Conservation (phyloP, 2,888 invertebrate genomes). For the Willowsia nigromaculata region DNA sequence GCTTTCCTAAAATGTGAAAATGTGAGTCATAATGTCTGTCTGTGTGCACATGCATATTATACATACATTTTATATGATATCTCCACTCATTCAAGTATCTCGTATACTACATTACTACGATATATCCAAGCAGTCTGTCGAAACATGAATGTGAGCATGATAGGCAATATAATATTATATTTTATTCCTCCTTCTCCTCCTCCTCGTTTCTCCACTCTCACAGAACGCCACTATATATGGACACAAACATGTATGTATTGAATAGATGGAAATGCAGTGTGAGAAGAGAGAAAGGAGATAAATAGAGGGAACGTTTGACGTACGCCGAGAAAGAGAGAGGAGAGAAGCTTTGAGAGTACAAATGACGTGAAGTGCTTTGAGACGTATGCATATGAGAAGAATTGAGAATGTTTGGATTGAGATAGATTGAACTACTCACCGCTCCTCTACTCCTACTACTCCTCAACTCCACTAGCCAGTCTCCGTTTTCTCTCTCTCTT, state of each 20-base stretch:
- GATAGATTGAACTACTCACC: conserved; percentile 57
- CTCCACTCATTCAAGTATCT: not conserved
- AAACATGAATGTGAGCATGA: not conserved
- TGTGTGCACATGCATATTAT: not conserved
- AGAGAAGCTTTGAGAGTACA: conserved; percentile 13
- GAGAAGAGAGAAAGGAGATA: not conserved
- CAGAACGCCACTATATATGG: not conserved
- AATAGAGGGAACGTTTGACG: conserved; percentile 13
- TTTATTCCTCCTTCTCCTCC: conserved; percentile 40
- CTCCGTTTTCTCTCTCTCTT: not conserved
- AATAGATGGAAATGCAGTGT: not conserved
- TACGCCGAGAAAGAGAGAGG: not conserved
- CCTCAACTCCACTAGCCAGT: not conserved
- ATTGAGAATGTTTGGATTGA: conserved; percentile 47
- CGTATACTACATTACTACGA: not conserved
- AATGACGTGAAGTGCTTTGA: conserved; percentile 45
- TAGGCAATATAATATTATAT: not conserved
- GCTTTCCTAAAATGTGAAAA: conserved; percentile 56
- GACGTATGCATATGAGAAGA: conserved; percentile 56
- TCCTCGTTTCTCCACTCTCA: conserved; percentile 10
- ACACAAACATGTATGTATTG: not conserved
- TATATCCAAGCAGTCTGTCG: not conserved
- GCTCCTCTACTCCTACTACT: not conserved
- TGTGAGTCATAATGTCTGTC: conserved; percentile 57
- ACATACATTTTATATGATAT: not conserved